These are phyloP conservation scores for Pyrrhosoma nymphula DNA, from an alignment of 2,888 invertebrate species.

Conservation along the genomic window DNA sequence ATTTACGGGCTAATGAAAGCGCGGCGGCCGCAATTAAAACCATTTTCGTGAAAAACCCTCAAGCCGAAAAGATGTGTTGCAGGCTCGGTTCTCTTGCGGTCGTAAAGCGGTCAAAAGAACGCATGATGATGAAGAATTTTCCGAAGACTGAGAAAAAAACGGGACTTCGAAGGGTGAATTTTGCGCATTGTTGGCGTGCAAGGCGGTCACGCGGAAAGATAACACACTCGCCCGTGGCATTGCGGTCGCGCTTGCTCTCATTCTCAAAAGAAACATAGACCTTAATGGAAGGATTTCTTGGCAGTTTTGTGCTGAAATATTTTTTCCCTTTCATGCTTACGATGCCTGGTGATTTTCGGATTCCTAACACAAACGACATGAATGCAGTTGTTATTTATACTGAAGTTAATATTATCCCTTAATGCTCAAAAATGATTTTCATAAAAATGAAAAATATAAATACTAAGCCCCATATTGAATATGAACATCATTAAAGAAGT, in stretches of 20 bases:
- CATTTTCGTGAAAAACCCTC: not conserved
- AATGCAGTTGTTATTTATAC: too few relatives aligned
- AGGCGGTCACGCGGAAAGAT: not conserved
- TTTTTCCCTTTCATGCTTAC: not conserved
- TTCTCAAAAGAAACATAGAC: not conserved
- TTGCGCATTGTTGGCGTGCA: constrained; percentile 17
- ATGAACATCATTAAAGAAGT: too few relatives aligned
- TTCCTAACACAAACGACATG: too few relatives aligned
- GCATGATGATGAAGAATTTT: not conserved
- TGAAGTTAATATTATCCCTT: too few relatives aligned
- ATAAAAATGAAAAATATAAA: too few relatives aligned
- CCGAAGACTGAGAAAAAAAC: not conserved
- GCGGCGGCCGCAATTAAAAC: not conserved
- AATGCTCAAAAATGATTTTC: too few relatives aligned
- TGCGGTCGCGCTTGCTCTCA: not conserved
- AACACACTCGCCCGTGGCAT: not conserved
- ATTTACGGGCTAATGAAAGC: not conserved
- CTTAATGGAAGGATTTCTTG: not conserved
- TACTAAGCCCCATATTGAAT: too few relatives aligned
- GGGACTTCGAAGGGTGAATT: not conserved
- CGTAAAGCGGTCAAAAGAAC: not conserved
- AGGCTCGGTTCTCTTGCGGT: not conserved
- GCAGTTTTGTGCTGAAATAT: not conserved
- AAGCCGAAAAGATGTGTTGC: not conserved
- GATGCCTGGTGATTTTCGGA: too few relatives aligned